phyloP scores from a whole-genome alignment of 2,888 invertebrate genomes.

The Lasioglossum pauxillum region DNA sequence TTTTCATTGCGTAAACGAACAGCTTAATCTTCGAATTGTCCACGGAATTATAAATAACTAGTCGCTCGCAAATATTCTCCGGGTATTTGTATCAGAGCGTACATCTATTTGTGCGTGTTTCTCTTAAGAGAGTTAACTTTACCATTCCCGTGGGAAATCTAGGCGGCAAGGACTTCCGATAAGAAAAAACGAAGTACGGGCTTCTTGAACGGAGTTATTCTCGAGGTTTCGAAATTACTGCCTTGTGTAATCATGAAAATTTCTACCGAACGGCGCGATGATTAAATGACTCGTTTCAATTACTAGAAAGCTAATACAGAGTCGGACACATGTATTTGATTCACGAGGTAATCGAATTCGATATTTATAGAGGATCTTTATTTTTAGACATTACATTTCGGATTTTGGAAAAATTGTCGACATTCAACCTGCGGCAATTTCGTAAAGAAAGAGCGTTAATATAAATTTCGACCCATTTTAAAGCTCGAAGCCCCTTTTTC shows the following conservation, averaged over 20 bases:
- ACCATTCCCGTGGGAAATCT: constrained; percentile 47
- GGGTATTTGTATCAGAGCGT: neutral
- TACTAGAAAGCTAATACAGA: neutral
- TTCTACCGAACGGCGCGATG: neutral
- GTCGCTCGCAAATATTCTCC: neutral
- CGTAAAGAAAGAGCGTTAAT: too few relatives aligned
- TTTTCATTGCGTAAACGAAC: neutral
- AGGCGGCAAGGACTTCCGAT: constrained; percentile 15
- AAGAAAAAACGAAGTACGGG: constrained; percentile 6
- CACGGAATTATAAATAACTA: neutral
- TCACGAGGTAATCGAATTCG: neutral
- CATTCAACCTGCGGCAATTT: neutral
- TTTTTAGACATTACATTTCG: neutral
- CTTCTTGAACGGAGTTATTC: neutral
- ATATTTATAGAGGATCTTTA: neutral
- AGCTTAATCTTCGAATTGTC: neutral
- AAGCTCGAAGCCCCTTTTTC: too few relatives aligned
- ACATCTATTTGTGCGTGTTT: constrained; percentile 11
- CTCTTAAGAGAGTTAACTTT: constrained; percentile 37
- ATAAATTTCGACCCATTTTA: too few relatives aligned
- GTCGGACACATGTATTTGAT: neutral
- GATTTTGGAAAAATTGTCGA: neutral
- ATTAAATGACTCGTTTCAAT: neutral
- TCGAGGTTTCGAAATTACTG: constrained; percentile 2
- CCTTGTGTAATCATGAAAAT: neutral